Conservation (phyloP, 2,797 vertebrate genomes). For the Microctenopoma stevenorrisi region DNA sequence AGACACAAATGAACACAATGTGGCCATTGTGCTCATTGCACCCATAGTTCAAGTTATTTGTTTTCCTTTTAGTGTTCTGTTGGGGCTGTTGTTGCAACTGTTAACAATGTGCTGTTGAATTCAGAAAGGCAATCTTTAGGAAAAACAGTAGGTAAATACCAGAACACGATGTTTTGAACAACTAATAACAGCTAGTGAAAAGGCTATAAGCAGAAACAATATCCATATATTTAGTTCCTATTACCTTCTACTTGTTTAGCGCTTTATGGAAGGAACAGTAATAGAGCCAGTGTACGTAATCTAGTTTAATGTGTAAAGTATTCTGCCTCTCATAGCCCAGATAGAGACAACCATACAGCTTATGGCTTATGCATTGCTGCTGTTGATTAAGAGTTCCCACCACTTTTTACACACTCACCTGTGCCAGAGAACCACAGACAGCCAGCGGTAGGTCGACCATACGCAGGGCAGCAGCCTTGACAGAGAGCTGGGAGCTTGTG, state of each 20-base stretch:
- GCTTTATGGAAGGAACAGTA: no score
- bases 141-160: no score
- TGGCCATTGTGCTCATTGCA: no score
- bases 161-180: background rate
- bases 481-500: constrained; percentile 80
- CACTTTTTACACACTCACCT: constrained; percentile 80
- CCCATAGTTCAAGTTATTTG: background rate
- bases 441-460: constrained; percentile 88
- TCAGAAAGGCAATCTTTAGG: no score
- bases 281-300: background rate
- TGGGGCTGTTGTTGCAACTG: no score
- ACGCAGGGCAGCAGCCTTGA: constrained; percentile 84
- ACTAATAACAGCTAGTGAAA: background rate
- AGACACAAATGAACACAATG: background rate
- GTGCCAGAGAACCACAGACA: constrained; percentile 87
- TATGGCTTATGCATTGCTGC: no score
- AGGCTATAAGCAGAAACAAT: background rate
- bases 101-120: no score
- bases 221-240: no score
- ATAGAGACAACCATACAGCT: background rate
- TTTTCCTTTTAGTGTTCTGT: no score
- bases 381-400: background rate
- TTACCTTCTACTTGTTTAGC: no score
- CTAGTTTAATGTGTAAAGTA: background rate
- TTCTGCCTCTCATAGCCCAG: background rate